A percentile compares a stretch with the other conserved stretches of the same genome.
Conservation (phyloP, 2,888 invertebrate genomes). For the Drosophila falleni region DNA sequence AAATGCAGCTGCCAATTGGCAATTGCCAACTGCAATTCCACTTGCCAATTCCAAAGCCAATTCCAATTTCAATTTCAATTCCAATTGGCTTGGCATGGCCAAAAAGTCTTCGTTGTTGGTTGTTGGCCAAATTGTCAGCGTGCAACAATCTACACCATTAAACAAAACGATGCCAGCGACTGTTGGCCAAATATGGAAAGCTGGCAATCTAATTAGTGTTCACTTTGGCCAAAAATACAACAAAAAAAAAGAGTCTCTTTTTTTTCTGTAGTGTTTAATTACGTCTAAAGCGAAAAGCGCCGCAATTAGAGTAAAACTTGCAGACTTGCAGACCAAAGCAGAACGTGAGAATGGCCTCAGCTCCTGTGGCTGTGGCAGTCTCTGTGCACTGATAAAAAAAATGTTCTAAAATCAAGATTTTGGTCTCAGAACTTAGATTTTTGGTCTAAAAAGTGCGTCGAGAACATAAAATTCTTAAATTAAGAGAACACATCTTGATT, state of each 20-base stretch:
- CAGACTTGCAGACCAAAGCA: slow-evolving; percentile 47
- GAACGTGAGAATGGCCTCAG: slow-evolving; percentile 69
- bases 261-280: slow-evolving; percentile 63
- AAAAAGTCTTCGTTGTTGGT: slow-evolving; percentile 42
- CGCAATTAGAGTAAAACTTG: slow-evolving; percentile 69
- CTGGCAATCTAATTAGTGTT: slow-evolving; percentile 81
- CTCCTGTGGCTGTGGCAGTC: slow-evolving; percentile 13
- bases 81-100: slow-evolving; percentile 57
- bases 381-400: too few species aligned
- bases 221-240: slow-evolving; percentile 45
- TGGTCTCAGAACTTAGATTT: too few species aligned
- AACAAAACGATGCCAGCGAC: slow-evolving; percentile 77
- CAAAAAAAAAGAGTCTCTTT: slow-evolving; percentile 38
- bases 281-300: slow-evolving; percentile 52
- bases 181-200: slow-evolving; percentile 67
- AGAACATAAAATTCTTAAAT: too few species aligned
- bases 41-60: slow-evolving; percentile 23
- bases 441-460: too few species aligned
- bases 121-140: slow-evolving; percentile 77
- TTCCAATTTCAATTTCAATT: slow-evolving; percentile 47
- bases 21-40: slow-evolving; percentile 27
- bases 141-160: slow-evolving; percentile 81
- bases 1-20: slow-evolving; percentile 71
- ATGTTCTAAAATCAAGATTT: too few species aligned
- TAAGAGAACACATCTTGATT: too few species aligned